Base-by-base conservation (phyloP, 2,113 vertebrate genomes). In the Zapus hudsonius region DNA sequence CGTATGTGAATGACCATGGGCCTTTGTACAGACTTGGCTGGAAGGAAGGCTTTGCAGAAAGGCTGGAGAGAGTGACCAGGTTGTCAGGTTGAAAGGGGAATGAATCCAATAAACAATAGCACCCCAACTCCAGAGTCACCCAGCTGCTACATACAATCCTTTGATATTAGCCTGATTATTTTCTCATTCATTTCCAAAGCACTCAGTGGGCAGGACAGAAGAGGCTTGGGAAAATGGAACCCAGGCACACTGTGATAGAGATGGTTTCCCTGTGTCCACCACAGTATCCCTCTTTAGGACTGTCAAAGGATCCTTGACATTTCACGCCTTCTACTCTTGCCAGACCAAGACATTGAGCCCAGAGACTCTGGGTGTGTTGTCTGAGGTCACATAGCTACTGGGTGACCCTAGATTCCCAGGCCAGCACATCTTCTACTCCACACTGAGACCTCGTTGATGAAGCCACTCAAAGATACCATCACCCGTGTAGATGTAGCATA, bases 181-280 rank as follows among this genome's bases (percentile, higher is more conserved):
- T 89, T 36, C 80, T 88, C 22, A 27, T 69, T 89, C 59, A 94
- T 91, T 96, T 91, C 76, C 83, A 84, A 63, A 7, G 31, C 80
- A 31, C 44, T 94, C 82, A 61, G 59, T 5, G 6, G 64, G 55
- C 25, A 84, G 94, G 92, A 76, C 2, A 13, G 70, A 61, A 52
- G 3, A 52, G 44, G 31, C 74, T 79, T 2, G n/a, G 64, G 47
- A 80, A 89, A 84, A 87, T 40, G 69, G 91, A 90, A 42, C 25
- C 73, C 23, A 25, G 40, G 23, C 70, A 92, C 63, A 93, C 23
- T 47, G 70, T 80, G 75, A 73, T 36, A 31, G 44, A 23, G 75
- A 76, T 16, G 55, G 61, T 89, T 83, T 59, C 40, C 11, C 15
- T 5, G 3, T n/a, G 33, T 66, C 67, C 44, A 81, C 73, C 6